These are phyloP conservation scores for Panorpa germanica DNA, from an alignment of 2,888 invertebrate species.

Conservation along the genomic window DNA sequence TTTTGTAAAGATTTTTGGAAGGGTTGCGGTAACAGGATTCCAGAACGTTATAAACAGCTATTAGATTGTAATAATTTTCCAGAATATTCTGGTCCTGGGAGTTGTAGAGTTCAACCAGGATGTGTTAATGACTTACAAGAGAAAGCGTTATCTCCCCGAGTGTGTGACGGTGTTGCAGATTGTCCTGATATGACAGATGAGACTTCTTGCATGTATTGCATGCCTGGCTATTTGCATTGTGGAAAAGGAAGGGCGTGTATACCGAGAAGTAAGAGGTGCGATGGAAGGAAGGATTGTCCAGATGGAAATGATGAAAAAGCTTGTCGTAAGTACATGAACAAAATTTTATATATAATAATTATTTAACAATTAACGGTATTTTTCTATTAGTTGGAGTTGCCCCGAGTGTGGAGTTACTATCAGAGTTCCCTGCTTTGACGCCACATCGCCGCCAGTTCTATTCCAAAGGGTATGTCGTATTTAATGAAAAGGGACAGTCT, in stretches of 20 bases:
- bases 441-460: slow-evolving; percentile 51
- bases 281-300: slow-evolving; percentile 66
- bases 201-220: slow-evolving; percentile 60
- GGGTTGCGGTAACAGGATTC: slow-evolving; percentile 60
- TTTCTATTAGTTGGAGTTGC: slow-evolving; percentile 48
- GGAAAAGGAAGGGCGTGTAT: slow-evolving; percentile 62
- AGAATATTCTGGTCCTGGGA: slow-evolving; percentile 53
- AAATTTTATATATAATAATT: background rate
- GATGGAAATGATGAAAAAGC: slow-evolving; percentile 75
- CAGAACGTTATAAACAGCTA: slow-evolving; percentile 45
- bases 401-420: slow-evolving; percentile 43
- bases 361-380: slow-evolving; percentile 8
- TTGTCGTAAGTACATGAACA: slow-evolving; percentile 54
- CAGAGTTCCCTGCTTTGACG: slow-evolving; percentile 40
- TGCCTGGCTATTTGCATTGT: slow-evolving; percentile 52
- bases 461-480: slow-evolving; percentile 64
- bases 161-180: slow-evolving; percentile 76
- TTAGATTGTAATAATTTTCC: slow-evolving; percentile 67
- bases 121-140: slow-evolving; percentile 57
- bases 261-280: slow-evolving; percentile 49
- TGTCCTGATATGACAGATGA: slow-evolving; percentile 73
- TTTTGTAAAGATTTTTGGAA: slow-evolving; percentile 72
- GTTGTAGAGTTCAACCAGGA: slow-evolving; percentile 64
- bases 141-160: slow-evolving; percentile 51
- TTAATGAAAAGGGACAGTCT: slow-evolving; percentile 62